Evolutionary conservation across 2,113 vertebrate genomes (phyloP), one percentile per base, ranked within the genome.

Genomic region (Papio anubis): DNA sequence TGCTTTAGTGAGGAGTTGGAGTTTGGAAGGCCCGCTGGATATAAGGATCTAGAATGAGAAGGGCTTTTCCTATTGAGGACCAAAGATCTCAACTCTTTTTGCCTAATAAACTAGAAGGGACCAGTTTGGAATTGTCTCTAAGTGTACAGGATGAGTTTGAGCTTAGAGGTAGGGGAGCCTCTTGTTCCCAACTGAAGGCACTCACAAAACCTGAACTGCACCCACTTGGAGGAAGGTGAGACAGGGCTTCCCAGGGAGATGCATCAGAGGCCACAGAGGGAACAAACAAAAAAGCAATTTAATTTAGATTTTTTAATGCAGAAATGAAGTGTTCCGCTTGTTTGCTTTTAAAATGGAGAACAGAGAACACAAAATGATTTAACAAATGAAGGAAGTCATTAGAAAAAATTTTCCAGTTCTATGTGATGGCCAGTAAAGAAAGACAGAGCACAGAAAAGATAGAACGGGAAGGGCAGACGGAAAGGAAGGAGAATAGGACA

Each of bases 331-430:
- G 57, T 93, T 96, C 45, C 1, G 3, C 52, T 66, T 88, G 86
- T 85, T 96, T 96, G 76, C 86, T 94, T 92, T 97, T 64, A 45
- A 93, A 66, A 85, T 78, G 78, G 78, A 91, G 72, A 89, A 40
- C 35, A 48, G 81, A 88, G 86, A 85, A 91, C 72, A 70, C 21
- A 85, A 91, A 88, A 81, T 85, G 59, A 88, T 50, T 66, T 88
- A 30, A 64, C 48, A 94, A 96, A 85, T 52, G 45, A 88, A 78
- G 61, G n/a, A 75, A 75, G 16, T 76, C 52, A 70, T 93, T 76
- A 79, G 43, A 38, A 93, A 52, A 88, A 70, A 61, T 45, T 25
- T 17, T 84, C 70, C 30, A 7, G 10, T 61, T 75, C 35, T 94
- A 2, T 48, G 27, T 38, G 50, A 14, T 64, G 78, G 66, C 30